Conservation (phyloP, 2,888 invertebrate species). For the Notodonta dromedarius region DNA sequence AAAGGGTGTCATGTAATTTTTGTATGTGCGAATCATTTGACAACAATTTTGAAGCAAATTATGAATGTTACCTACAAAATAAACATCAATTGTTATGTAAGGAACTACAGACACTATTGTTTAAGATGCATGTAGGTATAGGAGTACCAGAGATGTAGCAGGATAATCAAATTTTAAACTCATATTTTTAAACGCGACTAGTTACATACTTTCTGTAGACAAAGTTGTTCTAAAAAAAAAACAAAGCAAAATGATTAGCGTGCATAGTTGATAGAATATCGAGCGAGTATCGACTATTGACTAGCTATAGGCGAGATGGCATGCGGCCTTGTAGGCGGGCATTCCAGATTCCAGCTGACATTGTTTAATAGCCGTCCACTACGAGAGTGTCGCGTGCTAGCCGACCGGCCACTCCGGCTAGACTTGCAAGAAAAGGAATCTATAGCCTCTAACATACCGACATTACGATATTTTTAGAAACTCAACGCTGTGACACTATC, state of each 20-base stretch:
- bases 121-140: no score
- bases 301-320: slow-evolving; percentile 53
- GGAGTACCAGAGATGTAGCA: no score
- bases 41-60: no score
- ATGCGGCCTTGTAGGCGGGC: slow-evolving; percentile 78
- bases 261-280: slow-evolving; percentile 37
- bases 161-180: no score
- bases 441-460: slow-evolving; percentile 22
- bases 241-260: slow-evolving; percentile 28
- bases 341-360: slow-evolving; percentile 78
- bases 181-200: no score
- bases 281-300: slow-evolving; percentile 35
- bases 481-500: slow-evolving; percentile 4
- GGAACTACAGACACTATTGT: no score
- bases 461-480: slow-evolving; percentile 14
- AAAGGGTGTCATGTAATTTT: no score
- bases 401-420: slow-evolving; percentile 7
- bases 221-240: slow-evolving; percentile 8
- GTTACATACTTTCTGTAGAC: no score
- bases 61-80: no score
- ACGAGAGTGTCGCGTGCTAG: slow-evolving; percentile 46
- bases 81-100: no score
- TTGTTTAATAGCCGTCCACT: slow-evolving; percentile 59
- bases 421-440: slow-evolving; percentile 35
- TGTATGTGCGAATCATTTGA: no score